These are phyloP conservation scores for Nemopilema nomurai DNA, from an alignment of 30 jellyfish, hydroid and myxozoan genomes.

Conservation along the genomic window DNA sequence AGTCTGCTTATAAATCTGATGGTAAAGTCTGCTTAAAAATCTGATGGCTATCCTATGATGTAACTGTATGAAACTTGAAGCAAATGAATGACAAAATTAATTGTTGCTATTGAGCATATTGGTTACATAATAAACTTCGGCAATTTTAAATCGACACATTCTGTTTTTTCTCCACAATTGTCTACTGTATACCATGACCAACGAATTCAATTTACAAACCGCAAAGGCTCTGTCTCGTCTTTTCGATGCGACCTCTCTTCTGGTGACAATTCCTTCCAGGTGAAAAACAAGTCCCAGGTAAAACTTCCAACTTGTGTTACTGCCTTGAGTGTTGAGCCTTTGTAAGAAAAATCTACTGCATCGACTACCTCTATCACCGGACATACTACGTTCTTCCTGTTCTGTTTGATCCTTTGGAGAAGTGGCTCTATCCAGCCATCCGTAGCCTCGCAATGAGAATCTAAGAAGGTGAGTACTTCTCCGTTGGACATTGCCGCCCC, in stretches of 20 bases:
- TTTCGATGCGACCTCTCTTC: conserved; percentile 64
- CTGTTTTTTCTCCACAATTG: too few relatives aligned
- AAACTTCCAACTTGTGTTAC: conserved; percentile 91
- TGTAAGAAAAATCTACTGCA: conserved; percentile 82
- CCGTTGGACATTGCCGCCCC: conserved; percentile 86
- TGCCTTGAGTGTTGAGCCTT: conserved; percentile 68
- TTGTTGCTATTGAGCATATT: too few relatives aligned
- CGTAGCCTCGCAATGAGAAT: conserved; percentile 94
- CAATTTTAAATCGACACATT: too few relatives aligned
- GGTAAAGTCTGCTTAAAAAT: too few relatives aligned
- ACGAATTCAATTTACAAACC: conserved; percentile 35
- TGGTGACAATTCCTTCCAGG: conserved; percentile 86
- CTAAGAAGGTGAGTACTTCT: conserved; percentile 80
- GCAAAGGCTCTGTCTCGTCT: conserved; percentile 75
- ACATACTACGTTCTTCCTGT: conserved; percentile 80
- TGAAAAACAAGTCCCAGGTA: conserved; percentile 90
- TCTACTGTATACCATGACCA: neutral
- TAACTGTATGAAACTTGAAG: too few relatives aligned
- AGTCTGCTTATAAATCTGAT: too few relatives aligned
- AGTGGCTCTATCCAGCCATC: conserved; percentile 93
- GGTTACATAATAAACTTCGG: too few relatives aligned
- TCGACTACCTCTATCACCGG: conserved; percentile 89
- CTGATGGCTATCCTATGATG: too few relatives aligned
- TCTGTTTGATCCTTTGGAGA: conserved; percentile 68
- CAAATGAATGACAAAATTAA: too few relatives aligned